These are phyloP conservation scores for Strigops habroptila DNA, from an alignment of 2,113 vertebrate genomes.

Conservation along the genomic window DNA sequence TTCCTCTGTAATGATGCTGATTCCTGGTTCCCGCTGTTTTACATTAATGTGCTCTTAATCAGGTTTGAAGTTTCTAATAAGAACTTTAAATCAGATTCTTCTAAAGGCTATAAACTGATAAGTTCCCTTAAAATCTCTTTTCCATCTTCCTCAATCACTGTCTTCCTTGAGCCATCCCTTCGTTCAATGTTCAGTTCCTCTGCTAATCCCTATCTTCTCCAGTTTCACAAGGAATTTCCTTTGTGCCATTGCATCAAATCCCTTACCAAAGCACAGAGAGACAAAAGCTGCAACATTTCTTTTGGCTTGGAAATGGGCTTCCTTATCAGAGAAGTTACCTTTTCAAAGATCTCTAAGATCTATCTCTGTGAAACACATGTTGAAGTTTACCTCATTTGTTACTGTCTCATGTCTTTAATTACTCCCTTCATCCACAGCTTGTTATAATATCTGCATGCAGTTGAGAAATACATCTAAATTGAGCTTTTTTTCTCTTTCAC, in stretches of 20 bases:
- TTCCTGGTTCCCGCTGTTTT: background rate
- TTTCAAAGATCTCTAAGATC: background rate
- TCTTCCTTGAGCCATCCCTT: background rate
- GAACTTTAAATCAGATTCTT: background rate
- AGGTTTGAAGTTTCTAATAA: background rate
- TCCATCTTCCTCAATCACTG: background rate
- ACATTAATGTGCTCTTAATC: background rate
- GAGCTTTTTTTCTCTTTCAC: background rate
- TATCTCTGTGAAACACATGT: background rate
- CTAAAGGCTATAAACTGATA: background rate
- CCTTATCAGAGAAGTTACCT: background rate
- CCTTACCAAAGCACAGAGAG: background rate
- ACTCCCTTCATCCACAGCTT: background rate
- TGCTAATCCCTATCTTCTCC: background rate
- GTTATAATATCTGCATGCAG: background rate
- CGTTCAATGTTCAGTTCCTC: background rate
- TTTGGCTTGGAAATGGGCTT: background rate
- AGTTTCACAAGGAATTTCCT: slow-evolving; percentile 16
- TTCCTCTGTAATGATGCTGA: background rate
- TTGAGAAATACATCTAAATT: background rate
- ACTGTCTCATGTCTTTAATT: background rate
- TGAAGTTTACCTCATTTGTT: background rate
- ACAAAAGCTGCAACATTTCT: background rate
- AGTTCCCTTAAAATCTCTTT: background rate
- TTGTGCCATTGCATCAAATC: background rate